Base-by-base conservation (phyloP, 1,140 invertebrate genomes). In the Drosophila neocordata region DNA sequence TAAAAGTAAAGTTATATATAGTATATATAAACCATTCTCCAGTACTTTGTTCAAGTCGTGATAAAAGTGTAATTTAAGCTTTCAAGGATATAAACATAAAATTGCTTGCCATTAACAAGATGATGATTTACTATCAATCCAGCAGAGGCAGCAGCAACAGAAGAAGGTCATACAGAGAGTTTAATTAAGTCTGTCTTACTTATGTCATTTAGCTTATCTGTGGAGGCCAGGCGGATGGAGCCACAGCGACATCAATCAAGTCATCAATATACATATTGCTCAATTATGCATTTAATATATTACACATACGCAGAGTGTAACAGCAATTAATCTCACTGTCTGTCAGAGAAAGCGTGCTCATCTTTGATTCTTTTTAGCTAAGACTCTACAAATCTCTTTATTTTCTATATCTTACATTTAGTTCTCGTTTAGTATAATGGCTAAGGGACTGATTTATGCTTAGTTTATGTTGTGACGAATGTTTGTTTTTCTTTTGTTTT, bases 151-250 rank as follows among this genome's bases (percentile, higher is more conserved):
- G 55, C 73, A 38, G 11, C 1, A n/a, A 56, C 18, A 59, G 11
- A 48, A 18, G 82, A 85, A 85, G 82, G 82, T 85, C 82, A 72
- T 9, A 20, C 52, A 34, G 31, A 44, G 53, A 59, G 69, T 67
- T 69, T 68, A 65, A 63, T 87, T 67, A 75, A 72, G 51, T 60
- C 61, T 61, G 67, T 15, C 44, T 66, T 58, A 59, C 62, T 81
- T 66, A 81, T 72, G 73, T 69, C 77, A 77, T 68, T 75, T 18
- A 27, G 56, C 55, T 76, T 85, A 82, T 85, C 83, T 67, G 55
- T 75, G 61, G 72, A 75, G 65, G 65, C 27, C 64, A 72, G 70
- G 51, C 61, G 63, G 59, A 31, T 27, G 18, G 12, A 53, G 53
- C 8, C 9, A 7, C 8, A 9, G 8, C 41, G 31, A 38, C 44